Percentiles rank a stretch among this genome's conserved stretches.
phyloP scores from a whole-genome alignment of 2,888 invertebrate species.

The Entomobrya proxima region DNA sequence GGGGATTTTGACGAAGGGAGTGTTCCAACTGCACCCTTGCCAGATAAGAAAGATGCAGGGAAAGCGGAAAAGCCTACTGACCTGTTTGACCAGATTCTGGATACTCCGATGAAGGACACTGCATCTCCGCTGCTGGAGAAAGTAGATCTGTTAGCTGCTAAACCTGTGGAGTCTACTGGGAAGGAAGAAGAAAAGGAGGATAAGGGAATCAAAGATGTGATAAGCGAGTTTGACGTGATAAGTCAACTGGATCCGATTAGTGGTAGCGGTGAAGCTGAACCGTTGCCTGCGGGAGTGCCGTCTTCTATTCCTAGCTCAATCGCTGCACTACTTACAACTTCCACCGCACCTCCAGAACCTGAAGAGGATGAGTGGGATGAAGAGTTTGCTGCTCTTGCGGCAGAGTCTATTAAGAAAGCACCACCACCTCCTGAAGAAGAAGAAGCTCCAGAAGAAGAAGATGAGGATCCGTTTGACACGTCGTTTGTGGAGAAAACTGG shows the following conservation, averaged over 20 bases:
- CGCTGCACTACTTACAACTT: constrained; percentile 76
- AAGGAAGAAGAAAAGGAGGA: background rate
- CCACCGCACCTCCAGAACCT: constrained; percentile 75
- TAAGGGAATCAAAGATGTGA: constrained; percentile 66
- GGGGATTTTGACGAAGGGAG: constrained; percentile 72
- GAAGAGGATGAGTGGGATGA: constrained; percentile 83
- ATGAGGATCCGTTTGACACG: constrained; percentile 79
- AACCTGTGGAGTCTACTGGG: background rate
- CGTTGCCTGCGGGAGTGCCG: constrained; percentile 8
- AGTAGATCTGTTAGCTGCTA: background rate
- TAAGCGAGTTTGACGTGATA: constrained; percentile 74
- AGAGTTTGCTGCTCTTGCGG: constrained; percentile 87
- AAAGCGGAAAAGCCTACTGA: constrained; percentile 57
- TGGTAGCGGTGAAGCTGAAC: constrained; percentile 29
- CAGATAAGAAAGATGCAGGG: constrained; percentile 25
- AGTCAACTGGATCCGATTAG: constrained; percentile 40
- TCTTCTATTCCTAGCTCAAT: constrained; percentile 53
- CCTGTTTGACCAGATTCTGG: constrained; percentile 67
- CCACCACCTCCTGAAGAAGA: constrained; percentile 78
- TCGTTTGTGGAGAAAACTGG: constrained; percentile 77
- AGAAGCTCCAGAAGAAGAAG: constrained; percentile 75
- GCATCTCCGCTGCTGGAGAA: constrained; percentile 51
- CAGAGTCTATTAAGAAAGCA: constrained; percentile 84
- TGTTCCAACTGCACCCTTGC: constrained; percentile 78
- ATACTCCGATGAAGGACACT: constrained; percentile 58